Evolutionary conservation across 2,113 vertebrate genomes (phyloP).

Genomic region (Vombatus ursinus): DNA sequence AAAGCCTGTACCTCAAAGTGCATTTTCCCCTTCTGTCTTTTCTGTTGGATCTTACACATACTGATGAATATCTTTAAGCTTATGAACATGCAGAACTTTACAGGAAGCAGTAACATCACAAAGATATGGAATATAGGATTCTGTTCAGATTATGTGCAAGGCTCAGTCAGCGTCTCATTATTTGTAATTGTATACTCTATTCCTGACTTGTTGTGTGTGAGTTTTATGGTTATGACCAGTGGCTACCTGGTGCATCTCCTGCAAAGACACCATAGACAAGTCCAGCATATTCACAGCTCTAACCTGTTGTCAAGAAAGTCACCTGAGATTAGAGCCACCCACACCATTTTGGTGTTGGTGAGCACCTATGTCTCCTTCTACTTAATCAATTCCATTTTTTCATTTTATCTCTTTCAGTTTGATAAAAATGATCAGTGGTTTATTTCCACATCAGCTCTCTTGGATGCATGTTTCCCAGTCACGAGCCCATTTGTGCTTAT

Average conservation of each 20-base stretch:
- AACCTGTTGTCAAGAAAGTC: background rate
- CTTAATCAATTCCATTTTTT: background rate
- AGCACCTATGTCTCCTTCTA: background rate
- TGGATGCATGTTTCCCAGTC: background rate
- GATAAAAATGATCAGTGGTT: background rate
- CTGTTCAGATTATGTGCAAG: background rate
- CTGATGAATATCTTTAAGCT: background rate
- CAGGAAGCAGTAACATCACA: background rate
- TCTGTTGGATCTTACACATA: background rate
- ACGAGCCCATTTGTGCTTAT: background rate
- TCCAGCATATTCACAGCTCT: background rate
- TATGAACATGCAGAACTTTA: background rate
- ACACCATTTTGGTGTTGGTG: background rate
- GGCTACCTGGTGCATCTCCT: background rate
- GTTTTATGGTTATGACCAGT: background rate
- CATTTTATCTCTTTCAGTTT: background rate
- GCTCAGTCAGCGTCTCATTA: background rate
- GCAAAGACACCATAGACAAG: background rate
- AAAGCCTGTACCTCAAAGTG: background rate
- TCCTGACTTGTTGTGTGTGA: background rate
- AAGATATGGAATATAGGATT: background rate
- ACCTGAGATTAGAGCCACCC: background rate
- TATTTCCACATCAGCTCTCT: background rate
- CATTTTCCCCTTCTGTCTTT: background rate
- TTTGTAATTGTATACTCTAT: background rate